Percentiles rank a stretch among this genome's conserved stretches.
Conservation (phyloP, 2,888 invertebrate species). For the Mesopsocus fuscifrons region DNA sequence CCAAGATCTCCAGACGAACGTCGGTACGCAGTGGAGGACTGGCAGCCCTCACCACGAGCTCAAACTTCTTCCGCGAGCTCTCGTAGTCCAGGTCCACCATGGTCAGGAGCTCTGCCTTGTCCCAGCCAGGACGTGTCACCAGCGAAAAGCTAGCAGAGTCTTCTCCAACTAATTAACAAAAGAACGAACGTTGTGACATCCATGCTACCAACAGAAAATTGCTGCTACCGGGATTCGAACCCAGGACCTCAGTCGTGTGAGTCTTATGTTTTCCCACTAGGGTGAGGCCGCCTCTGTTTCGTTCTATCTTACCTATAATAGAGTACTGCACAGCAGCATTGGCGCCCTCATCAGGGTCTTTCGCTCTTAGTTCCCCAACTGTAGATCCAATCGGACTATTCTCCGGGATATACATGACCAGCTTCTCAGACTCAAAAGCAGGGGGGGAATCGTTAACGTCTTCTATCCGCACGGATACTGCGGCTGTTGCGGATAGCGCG, state of each 20-base stretch:
- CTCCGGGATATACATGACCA: conserved; percentile 77
- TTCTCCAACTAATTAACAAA: conserved; percentile 50
- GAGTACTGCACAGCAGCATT: conserved; percentile 88
- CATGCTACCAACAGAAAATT: too few relatives aligned
- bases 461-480: conserved; percentile 63
- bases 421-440: conserved; percentile 70
- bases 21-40: conserved; percentile 79
- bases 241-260: too few relatives aligned
- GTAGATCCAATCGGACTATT: conserved; percentile 93
- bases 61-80: conserved; percentile 75
- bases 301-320: too few relatives aligned
- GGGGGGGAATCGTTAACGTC: conserved; percentile 85
- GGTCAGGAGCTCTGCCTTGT: conserved; percentile 73
- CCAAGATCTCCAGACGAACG: conserved; percentile 68
- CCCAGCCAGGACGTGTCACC: conserved; percentile 60
- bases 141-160: conserved; percentile 74
- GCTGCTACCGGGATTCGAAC: too few relatives aligned
- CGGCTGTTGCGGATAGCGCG: conserved; percentile 44
- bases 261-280: too few relatives aligned
- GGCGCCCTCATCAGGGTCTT: conserved; percentile 80
- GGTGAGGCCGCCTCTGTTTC: conserved; percentile 19
- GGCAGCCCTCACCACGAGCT: conserved; percentile 73
- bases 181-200: not conserved
- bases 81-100: conserved; percentile 91
- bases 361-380: conserved; percentile 75